Evolutionary conservation across 2,113 vertebrate species (phyloP).

Genomic region (Aldabrachelys gigantea): DNA sequence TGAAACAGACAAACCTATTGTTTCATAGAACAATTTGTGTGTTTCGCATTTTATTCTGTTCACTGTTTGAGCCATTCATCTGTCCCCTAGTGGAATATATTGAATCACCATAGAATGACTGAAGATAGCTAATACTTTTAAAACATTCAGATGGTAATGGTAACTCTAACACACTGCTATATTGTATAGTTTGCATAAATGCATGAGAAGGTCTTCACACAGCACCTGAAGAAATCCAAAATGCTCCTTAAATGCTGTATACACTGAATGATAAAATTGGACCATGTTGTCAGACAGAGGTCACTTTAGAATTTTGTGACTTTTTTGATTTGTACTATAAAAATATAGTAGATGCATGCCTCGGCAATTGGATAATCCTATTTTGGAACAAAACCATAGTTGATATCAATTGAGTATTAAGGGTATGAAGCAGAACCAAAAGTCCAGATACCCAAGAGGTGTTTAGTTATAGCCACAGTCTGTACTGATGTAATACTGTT

Average conservation of each 20-base stretch:
- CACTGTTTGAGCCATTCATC: not conserved
- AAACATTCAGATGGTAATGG: not conserved
- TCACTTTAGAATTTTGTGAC: not conserved
- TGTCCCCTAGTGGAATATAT: not conserved
- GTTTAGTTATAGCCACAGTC: not conserved
- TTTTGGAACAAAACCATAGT: constrained; percentile 12
- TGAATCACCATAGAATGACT: not conserved
- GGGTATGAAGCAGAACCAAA: not conserved
- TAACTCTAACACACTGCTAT: not conserved
- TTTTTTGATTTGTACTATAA: not conserved
- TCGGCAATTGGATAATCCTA: not conserved
- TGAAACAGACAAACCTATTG: not conserved
- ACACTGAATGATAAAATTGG: not conserved
- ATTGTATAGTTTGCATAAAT: not conserved
- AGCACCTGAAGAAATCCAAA: not conserved
- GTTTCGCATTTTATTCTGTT: fast-evolving
- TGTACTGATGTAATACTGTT: not conserved
- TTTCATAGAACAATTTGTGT: not conserved
- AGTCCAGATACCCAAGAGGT: not conserved
- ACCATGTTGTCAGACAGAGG: not conserved
- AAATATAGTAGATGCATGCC: not conserved
- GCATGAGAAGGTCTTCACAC: not conserved
- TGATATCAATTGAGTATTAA: not conserved
- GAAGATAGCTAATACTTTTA: not conserved
- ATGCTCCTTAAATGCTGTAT: not conserved